Base-by-base conservation (phyloP, 2,113 vertebrate genomes). In the Fulica atra region DNA sequence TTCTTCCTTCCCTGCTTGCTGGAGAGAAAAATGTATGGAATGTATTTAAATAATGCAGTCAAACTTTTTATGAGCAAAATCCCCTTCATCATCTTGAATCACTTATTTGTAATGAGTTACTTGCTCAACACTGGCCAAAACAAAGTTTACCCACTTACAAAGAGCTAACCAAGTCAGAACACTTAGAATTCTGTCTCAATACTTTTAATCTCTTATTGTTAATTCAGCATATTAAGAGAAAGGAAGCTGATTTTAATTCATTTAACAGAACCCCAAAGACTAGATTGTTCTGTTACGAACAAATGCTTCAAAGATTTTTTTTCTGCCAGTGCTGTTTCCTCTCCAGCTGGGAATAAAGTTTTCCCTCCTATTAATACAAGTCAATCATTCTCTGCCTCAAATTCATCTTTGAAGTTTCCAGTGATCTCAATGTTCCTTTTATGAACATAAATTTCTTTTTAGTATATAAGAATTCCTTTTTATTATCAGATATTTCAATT, bases 291-390 rank as follows among this genome's bases (percentile, higher is more conserved):
- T 91, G 86, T 91, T 90, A 89, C n/a, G 93, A 97, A 96, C 97
- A 97, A 97, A 96, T 90, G 94, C 91, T 95, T 97, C 96, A 96
- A 97, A 96, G 94, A 95, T 94, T 92, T 46, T 44, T 44, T 46
- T 96, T 96, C 80, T 95, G 86, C 91, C 94, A 95, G 66, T 95
- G 80, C 87, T 81, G 54, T 95, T 96, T 96, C 92, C 96, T 95
- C 92, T 96, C 97, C 96, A 97, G 94, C 96, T 96, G 96, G 93
- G 85, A 97, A 96, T 92, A 95, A 97, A 95, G 54, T 96, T 96
- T 94, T 57, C 53, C 79, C 85, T 59, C 77, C 78, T 60, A 59
- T 92, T 97, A 96, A 92, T 86, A 94, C 71, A 96, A 96, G 82
- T 96, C 95, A 96, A 96, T 97, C 96, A 96, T 96, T 96, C 85